Conservation (phyloP, 2,113 vertebrate species). For the Bothrops jararaca region DNA sequence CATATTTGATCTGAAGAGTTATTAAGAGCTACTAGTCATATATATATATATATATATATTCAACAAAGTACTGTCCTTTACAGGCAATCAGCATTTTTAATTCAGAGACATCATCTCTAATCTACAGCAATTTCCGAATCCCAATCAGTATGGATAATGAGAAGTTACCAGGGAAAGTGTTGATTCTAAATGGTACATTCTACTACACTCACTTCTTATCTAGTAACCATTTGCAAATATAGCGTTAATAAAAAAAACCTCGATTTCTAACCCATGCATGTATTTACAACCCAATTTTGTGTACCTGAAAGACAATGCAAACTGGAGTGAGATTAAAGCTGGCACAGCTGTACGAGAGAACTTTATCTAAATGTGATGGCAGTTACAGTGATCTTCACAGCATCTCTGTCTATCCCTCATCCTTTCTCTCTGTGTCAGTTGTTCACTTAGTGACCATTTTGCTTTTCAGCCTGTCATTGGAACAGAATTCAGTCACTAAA, state of each 20-base stretch:
- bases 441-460: background rate
- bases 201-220: background rate
- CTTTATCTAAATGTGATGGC: background rate
- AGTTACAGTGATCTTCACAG: background rate
- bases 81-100: background rate
- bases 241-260: background rate
- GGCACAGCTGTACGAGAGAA: background rate
- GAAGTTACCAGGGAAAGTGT: background rate
- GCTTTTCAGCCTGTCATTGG: background rate
- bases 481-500: background rate
- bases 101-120: background rate
- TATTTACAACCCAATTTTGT: background rate
- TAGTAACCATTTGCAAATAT: background rate
- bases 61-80: background rate
- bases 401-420: background rate
- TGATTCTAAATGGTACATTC: background rate
- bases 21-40: background rate
- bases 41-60: background rate
- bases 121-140: background rate
- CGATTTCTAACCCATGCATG: background rate
- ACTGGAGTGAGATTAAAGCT: background rate
- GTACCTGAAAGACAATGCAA: background rate
- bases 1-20: background rate
- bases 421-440: background rate
- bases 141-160: background rate